Conservation (phyloP, 2,797 vertebrate species). For the Neoniphon sammara region DNA sequence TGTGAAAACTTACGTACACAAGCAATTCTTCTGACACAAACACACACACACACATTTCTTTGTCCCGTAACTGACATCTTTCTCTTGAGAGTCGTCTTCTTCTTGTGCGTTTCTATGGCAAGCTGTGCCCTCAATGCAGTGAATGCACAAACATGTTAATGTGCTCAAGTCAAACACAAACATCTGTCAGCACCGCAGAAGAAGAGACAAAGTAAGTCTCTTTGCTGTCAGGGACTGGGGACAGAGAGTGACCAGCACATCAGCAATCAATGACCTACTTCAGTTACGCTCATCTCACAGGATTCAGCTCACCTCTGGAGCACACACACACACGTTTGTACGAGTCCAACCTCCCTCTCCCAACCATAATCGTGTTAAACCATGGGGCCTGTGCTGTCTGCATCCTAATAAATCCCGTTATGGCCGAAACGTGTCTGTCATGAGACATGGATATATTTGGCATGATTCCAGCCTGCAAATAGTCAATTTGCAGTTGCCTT, state of each 20-base stretch:
- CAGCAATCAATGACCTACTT: constrained; percentile 32
- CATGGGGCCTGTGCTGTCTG: constrained; percentile 24
- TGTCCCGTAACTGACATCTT: background rate
- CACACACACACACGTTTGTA: constrained; percentile 1
- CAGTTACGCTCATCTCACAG: constrained; percentile 11
- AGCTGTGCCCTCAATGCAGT: constrained; percentile 4
- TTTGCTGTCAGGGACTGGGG: background rate
- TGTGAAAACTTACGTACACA: background rate
- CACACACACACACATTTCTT: constrained; percentile 9
- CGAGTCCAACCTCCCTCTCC: constrained; percentile 42
- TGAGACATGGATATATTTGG: constrained; percentile 22
- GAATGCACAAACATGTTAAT: background rate
- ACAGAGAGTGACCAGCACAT: constrained; percentile 22
- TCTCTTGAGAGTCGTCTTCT: background rate
- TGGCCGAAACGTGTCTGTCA: constrained; percentile 9
- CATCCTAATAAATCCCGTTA: constrained; percentile 27
- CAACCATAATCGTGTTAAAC: constrained; percentile 53
- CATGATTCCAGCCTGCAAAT: constrained; percentile 42
- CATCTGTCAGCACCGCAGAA: constrained; percentile 21
- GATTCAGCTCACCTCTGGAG: constrained; percentile 23
- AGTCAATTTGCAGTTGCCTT: constrained; percentile 23
- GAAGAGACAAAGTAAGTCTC: constrained; percentile 1
- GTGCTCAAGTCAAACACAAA: constrained; percentile 1
- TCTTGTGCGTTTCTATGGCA: background rate
- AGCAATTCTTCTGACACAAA: too few species aligned